These are phyloP conservation scores for Acleris literana DNA, from an alignment of 2,888 invertebrate species.

Conservation along the genomic window DNA sequence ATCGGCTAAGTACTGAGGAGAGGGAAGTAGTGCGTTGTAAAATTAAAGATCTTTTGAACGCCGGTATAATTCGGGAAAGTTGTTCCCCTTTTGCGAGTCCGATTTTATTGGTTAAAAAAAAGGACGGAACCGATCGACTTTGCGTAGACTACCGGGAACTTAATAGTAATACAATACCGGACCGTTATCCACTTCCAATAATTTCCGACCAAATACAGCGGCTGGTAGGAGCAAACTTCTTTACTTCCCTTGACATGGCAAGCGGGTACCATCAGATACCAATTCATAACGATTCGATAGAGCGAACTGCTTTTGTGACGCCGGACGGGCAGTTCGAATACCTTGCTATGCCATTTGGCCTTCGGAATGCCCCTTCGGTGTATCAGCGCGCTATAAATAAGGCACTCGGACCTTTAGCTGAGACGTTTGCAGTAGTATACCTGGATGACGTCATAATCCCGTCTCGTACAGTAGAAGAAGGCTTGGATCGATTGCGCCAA, in stretches of 20 bases:
- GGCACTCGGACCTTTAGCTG: constrained; percentile 11
- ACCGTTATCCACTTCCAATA: constrained; percentile 19
- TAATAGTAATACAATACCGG: constrained; percentile 35
- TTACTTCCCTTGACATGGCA: constrained; percentile 12
- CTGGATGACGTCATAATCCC: constrained; percentile 15
- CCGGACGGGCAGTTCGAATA: constrained; percentile 53
- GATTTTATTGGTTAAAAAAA: constrained; percentile 26
- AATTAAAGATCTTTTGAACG: background rate
- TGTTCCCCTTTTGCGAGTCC: constrained; percentile 29
- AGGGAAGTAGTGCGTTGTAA: background rate
- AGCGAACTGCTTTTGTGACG: constrained; percentile 37
- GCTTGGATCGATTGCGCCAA: no score
- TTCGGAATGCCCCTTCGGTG: constrained; percentile 50
- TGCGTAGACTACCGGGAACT: constrained; percentile 38
- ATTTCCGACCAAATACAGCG: constrained; percentile 25
- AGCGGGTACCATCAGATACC: constrained; percentile 19
- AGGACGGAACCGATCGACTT: constrained; percentile 38
- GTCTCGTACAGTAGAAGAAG: background rate
- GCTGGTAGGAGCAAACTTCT: constrained; percentile 12
- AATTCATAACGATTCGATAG: constrained; percentile 12
- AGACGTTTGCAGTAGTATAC: constrained; percentile 17
- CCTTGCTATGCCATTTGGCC: constrained; percentile 53
- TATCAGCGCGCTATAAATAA: constrained; percentile 43
- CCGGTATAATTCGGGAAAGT: background rate
- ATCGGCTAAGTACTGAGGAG: background rate